These are phyloP conservation scores for Greenwoodochromis staneri DNA, from an alignment of 2,113 vertebrate species.

Conservation along the genomic window DNA sequence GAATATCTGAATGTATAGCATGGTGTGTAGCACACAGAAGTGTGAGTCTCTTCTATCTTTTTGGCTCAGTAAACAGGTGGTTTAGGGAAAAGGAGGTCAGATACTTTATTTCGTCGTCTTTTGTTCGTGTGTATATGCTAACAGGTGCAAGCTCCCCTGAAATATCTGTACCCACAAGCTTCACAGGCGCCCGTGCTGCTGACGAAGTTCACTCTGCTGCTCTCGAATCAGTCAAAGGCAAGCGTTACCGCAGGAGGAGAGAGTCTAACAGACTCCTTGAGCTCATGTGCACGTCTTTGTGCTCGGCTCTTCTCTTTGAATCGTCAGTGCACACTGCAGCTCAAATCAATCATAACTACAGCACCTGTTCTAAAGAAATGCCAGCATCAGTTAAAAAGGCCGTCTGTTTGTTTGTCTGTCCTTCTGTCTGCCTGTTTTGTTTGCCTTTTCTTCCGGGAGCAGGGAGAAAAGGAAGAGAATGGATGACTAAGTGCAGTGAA, in stretches of 20 bases:
- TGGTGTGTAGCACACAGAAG: background rate
- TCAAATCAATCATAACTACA: slow-evolving; percentile 50
- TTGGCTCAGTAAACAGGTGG: slow-evolving; percentile 9
- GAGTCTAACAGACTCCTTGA: slow-evolving; percentile 25
- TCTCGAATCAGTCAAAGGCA: slow-evolving; percentile 11
- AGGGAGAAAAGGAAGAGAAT: background rate
- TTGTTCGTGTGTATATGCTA: background rate
- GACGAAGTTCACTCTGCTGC: slow-evolving; percentile 1
- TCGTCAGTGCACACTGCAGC: slow-evolving; percentile 17
- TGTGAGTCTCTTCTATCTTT: background rate
- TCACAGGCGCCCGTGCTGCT: background rate
- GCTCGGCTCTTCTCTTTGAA: slow-evolving; percentile 9
- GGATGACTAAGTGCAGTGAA: slow-evolving; percentile 41
- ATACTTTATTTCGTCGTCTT: background rate
- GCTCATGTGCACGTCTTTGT: background rate
- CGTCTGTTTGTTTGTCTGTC: slow-evolving; percentile 8
- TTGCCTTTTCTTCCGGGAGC: slow-evolving; percentile 17
- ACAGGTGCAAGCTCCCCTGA: slow-evolving; percentile 15
- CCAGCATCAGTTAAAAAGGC: slow-evolving; percentile 40
- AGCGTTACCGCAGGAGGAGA: background rate
- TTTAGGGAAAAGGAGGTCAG: slow-evolving; percentile 21
- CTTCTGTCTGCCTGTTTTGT: slow-evolving; percentile 21
- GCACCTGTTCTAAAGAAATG: slow-evolving; percentile 31
- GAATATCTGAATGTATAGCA: background rate
- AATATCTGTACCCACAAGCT: slow-evolving; percentile 6